A percentile compares a stretch with the other conserved stretches of the same genome.
Evolutionary conservation across 2,797 vertebrate species (phyloP).

Genomic region (Pterois miles): DNA sequence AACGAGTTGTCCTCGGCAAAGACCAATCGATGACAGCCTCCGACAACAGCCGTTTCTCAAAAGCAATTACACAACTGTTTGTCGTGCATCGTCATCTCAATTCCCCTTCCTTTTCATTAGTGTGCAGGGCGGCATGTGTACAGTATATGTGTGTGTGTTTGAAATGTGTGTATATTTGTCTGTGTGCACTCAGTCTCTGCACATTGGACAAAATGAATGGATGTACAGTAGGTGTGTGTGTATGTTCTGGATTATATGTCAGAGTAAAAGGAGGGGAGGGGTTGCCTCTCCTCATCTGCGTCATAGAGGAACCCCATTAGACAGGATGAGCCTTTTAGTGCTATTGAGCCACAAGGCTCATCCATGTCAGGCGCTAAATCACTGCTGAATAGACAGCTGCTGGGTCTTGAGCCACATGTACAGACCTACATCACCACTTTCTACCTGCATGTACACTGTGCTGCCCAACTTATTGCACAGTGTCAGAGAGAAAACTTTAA

Average conservation of each 20-base stretch:
- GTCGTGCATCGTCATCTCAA: constrained; percentile 60
- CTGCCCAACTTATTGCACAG: neutral
- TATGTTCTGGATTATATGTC: constrained; percentile 55
- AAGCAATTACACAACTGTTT: constrained; percentile 80
- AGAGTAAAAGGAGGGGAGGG: constrained; percentile 55
- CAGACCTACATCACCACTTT: constrained; percentile 1
- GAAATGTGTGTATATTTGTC: neutral
- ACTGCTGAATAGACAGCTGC: constrained; percentile 67
- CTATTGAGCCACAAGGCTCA: constrained; percentile 78
- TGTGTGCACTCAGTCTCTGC: constrained; percentile 13
- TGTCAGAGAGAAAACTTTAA: neutral
- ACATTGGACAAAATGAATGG: constrained; percentile 45
- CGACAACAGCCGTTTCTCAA: constrained; percentile 68
- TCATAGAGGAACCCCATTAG: constrained; percentile 84
- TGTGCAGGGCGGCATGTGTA: constrained; percentile 18
- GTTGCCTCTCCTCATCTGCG: constrained; percentile 66
- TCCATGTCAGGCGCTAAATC: constrained; percentile 77
- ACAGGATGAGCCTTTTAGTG: constrained; percentile 82
- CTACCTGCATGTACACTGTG: constrained; percentile 19
- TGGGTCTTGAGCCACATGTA: constrained; percentile 36
- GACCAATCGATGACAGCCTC: constrained; percentile 73
- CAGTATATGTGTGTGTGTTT: neutral
- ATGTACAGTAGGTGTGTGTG: constrained; percentile 29
- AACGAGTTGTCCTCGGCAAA: constrained; percentile 58
- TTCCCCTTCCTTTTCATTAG: constrained; percentile 76